phyloP scores from a whole-genome alignment of 2,888 invertebrate species.

The Alloplasta piceator region DNA sequence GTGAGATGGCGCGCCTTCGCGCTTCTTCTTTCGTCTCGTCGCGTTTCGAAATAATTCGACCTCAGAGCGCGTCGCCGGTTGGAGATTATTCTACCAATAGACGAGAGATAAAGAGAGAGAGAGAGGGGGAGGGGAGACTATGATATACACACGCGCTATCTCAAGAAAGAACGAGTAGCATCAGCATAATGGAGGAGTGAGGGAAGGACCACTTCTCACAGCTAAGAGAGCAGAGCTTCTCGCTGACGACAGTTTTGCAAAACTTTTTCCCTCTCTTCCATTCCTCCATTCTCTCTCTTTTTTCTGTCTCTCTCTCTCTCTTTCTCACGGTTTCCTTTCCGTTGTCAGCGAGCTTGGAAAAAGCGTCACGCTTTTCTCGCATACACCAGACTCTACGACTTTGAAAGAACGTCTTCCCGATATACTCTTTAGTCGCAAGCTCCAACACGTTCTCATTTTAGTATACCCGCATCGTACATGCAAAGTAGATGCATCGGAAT shows the following conservation, averaged over 20 bases:
- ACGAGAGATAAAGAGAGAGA: slow-evolving; percentile 49
- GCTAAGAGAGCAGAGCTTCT: slow-evolving; percentile 44
- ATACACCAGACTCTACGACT: slow-evolving; percentile 20
- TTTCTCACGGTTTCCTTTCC: neutral
- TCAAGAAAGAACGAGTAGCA: slow-evolving; percentile 46
- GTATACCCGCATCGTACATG: slow-evolving; percentile 19
- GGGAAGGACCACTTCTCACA: slow-evolving; percentile 42
- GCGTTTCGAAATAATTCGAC: slow-evolving; percentile 69
- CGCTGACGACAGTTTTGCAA: slow-evolving; percentile 55
- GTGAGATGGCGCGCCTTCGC: neutral
- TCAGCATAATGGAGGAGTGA: slow-evolving; percentile 18
- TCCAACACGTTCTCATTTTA: slow-evolving; percentile 19
- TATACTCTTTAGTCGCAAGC: neutral
- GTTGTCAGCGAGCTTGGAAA: slow-evolving; percentile 34
- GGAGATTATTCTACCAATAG: slow-evolving; percentile 68
- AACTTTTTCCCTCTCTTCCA: slow-evolving; percentile 32
- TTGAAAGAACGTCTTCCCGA: slow-evolving; percentile 37
- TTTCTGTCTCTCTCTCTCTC: slow-evolving; percentile 10
- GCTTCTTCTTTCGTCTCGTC: slow-evolving; percentile 21
- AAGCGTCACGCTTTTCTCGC: slow-evolving; percentile 48
- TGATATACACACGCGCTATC: slow-evolving; percentile 33
- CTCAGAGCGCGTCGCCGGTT: slow-evolving; percentile 62
- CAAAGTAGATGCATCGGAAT: too few species aligned
- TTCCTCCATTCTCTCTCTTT: neutral
- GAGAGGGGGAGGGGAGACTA: slow-evolving; percentile 10